Evolutionary conservation across 2,888 invertebrate species (phyloP), one percentile per base, ranked within the genome.

Genomic region (Zhengitettix transpicula): DNA sequence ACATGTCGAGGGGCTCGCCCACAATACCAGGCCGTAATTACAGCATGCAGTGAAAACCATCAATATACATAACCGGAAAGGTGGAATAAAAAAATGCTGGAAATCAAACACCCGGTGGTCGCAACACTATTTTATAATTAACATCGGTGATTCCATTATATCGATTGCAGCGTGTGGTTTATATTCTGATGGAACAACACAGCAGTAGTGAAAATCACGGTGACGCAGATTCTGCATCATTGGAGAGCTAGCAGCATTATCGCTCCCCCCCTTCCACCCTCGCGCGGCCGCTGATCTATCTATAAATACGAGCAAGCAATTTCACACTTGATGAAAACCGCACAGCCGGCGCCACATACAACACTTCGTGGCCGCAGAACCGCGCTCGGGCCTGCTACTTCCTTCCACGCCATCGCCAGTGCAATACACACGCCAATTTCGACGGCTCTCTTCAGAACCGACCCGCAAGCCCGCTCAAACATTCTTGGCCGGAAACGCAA

Each of bases 271-370:
- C 51, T 40, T 53, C 55, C 55, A 44, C 59, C 42, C 54, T 17
- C 54, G 51, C 52, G 47, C 58, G 52, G 55, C 51, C 55, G 52
- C 58, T 52, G 60, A 60, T 60, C 62, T 60, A 60, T 62, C 59
- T 61, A 63, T 61, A 63, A 63, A 63, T 63, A 63, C 63, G 63
- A 59, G 63, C 63, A 60, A 62, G 63, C 62, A 63, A 63, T 63
- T 63, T 63, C 63, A 63, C 63, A 63, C 63, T 62, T 59, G 63
- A 62, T 60, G 62, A 60, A 62, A 62, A 62, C 62, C 63, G 60
- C 62, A 63, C 57, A 61, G 58, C 59, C 61, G 44, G 53, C 53
- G 12, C 53, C 53, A 17, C 53, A 17, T n/a, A 17, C 52, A 52
- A 52, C 52, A 52, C 52, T 17, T 16, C 16, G 16, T 16, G 17